phyloP scores from a whole-genome alignment of 2,113 vertebrate genomes.

The Lophotis ruficrista region DNA sequence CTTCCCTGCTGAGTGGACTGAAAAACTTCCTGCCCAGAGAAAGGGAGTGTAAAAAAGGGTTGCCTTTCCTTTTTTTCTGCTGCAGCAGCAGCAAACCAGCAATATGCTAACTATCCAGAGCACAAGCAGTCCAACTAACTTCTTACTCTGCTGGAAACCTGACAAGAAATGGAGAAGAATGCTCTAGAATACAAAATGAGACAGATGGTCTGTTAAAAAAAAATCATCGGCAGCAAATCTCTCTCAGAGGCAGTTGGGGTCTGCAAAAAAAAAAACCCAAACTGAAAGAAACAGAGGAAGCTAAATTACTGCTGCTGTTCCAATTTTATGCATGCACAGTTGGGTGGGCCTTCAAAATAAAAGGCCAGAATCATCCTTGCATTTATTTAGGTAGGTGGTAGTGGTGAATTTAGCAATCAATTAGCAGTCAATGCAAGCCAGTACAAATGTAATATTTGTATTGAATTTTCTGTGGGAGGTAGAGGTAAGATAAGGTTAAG shows the following conservation, averaged over 20 bases:
- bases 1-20: not conserved
- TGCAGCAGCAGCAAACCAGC: not conserved
- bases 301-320: slow-evolving; percentile 6
- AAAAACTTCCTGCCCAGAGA: not conserved
- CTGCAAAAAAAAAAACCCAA: not conserved
- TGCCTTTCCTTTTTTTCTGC: not conserved
- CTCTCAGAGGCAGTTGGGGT: not conserved
- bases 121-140: not conserved
- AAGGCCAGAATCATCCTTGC: not conserved
- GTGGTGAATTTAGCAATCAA: slow-evolving; percentile 2
- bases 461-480: slow-evolving; percentile 6
- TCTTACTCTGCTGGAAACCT: not conserved
- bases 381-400: slow-evolving; percentile 4
- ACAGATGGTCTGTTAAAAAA: slow-evolving; percentile 15
- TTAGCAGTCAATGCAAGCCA: not conserved
- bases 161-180: not conserved
- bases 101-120: not conserved
- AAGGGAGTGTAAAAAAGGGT: rapidly evolving
- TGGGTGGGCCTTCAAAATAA: not conserved
- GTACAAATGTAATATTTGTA: not conserved
- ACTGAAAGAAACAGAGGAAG: not conserved
- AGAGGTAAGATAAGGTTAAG: not conserved
- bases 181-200: slow-evolving; percentile 24
- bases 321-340: not conserved
- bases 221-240: not conserved